Base-by-base conservation (phyloP, 2,113 vertebrate genomes). In the Jaculus jaculus region DNA sequence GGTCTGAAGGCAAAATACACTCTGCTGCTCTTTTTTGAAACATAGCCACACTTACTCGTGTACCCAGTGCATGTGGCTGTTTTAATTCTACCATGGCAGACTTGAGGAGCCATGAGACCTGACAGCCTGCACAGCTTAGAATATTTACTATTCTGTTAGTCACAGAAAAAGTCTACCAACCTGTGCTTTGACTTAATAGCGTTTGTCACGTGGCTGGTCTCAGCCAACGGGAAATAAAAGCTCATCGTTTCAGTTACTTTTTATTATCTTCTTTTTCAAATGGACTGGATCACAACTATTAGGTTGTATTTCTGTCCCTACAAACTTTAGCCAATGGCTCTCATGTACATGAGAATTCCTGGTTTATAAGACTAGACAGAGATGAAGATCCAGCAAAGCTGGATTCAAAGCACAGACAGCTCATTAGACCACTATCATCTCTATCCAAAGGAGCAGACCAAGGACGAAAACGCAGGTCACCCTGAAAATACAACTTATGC, bases 401-500 rank as follows among this genome's bases (percentile, higher is more conserved):
- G 9, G 72, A 63, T 60, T 37, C 61, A 88, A 78, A 79, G 23
- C 39, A 12, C 30, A 84, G 54, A 34, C 61, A 87, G 34, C 84
- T 89, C 28, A 87, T 78, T 54, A 92, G 58, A 92, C 58, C 96
- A 93, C 16, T 54, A 84, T 20, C 15, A 75, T 32, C 61, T 87
- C 61, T 72, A 42, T 37, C 69, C 86, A 71, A 79, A 83, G n/a
- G 54, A 54, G 60, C 89, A 87, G 84, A 58, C 61, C 37, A 77
- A 93, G 60, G 75, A 63, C 7, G 84, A 72, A 93, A 81, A 68
- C 34, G 73, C 2, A 82, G 72, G 24, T 11, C 32, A 87, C 26
- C 63, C 2, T 73, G 54, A 90, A 81, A 69, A 63, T 30, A 37
- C 34, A 91, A 83, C 78, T 3, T n/a, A 78, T 30, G 72, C 24